Conservation (phyloP, 2,797 vertebrate species). For the Graptemys geographica region DNA sequence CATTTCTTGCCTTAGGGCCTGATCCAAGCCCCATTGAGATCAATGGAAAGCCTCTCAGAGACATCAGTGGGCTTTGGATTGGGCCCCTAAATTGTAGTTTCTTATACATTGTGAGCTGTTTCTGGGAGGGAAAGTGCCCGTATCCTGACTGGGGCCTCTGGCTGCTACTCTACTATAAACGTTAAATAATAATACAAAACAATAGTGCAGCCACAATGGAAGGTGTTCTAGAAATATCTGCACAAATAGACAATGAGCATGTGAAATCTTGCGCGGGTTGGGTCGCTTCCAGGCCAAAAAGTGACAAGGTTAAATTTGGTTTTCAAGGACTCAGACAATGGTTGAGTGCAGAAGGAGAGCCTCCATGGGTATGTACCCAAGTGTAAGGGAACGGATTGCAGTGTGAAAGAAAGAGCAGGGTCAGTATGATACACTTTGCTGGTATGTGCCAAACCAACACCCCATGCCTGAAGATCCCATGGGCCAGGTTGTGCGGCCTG, state of each 20-base stretch:
- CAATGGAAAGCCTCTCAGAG: neutral
- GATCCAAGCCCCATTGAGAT: neutral
- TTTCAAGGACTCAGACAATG: neutral
- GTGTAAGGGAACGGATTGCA: neutral
- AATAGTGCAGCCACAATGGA: rapidly evolving
- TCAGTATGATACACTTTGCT: neutral
- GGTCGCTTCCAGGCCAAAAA: neutral
- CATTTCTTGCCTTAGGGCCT: neutral
- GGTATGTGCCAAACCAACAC: neutral
- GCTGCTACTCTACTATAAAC: neutral
- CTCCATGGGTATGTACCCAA: neutral
- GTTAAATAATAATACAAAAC: neutral
- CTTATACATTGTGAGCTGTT: too few relatives aligned
- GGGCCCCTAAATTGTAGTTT: neutral
- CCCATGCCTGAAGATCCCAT: neutral
- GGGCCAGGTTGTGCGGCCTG: neutral
- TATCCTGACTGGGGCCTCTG: rapidly evolving
- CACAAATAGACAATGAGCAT: neutral
- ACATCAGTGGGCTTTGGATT: neutral
- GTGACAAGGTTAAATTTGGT: neutral
- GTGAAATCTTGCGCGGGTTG: neutral
- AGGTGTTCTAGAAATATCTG: neutral
- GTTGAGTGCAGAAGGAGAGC: neutral
- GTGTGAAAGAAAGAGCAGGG: neutral
- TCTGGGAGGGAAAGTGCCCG: neutral